phyloP scores from a whole-genome alignment of 2,113 vertebrate species.

The Mohoua ochrocephala region DNA sequence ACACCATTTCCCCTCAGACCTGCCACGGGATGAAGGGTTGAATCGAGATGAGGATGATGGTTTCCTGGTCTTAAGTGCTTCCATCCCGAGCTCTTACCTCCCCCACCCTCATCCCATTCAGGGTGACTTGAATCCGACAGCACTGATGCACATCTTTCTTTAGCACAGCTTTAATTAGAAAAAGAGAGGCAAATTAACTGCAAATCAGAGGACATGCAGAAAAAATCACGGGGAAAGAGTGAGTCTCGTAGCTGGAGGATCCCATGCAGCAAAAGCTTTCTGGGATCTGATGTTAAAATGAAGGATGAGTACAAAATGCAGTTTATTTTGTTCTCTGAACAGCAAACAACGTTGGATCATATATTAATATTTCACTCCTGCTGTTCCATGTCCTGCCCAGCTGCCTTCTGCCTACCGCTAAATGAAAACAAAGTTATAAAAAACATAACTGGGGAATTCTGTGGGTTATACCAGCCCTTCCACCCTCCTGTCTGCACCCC shows the following conservation, averaged over 20 bases:
- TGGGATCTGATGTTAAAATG: neutral
- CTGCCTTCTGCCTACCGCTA: neutral
- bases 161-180: neutral
- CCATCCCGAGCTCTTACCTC: neutral
- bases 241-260: neutral
- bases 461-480: neutral
- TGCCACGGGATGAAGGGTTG: neutral
- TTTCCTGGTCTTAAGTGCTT: neutral
- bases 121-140: neutral
- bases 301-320: neutral
- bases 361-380: neutral
- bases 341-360: neutral
- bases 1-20: neutral
- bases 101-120: neutral
- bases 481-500: neutral
- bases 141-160: neutral
- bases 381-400: neutral
- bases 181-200: neutral
- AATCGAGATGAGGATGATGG: rapidly evolving
- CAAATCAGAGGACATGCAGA: neutral
- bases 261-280: neutral
- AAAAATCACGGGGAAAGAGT: neutral
- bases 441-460: neutral
- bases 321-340: neutral
- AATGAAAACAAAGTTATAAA: neutral